Base-by-base conservation (phyloP, 1,140 invertebrate species). In the Nasonia vitripennis region DNA sequence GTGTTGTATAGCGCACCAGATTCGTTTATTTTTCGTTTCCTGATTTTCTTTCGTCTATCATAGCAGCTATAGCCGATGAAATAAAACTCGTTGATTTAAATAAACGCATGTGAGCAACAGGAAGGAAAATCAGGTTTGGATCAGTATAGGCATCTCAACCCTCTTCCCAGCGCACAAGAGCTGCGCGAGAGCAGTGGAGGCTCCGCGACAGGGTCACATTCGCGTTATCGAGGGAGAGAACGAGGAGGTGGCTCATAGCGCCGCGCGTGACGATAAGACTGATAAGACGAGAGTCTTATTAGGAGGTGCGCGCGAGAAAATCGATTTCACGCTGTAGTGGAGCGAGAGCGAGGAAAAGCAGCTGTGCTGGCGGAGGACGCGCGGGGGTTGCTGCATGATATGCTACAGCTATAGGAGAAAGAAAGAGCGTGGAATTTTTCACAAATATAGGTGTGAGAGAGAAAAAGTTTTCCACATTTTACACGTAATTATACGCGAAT, bases 151-250 rank as follows among this genome's bases (percentile, higher is more conserved):
- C 2, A 10, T 45, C 41, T 41, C 74, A 20, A 78, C 7, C 75
- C 75, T 78, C 23, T 17, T 51, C 41, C 10, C 41, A 27, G 45
- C 2, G 4, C 34, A 41, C n/a, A 20, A 17, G 34, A 41, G 11
- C 34, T 37, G 68, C 9, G 23, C 0, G 10, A 17, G 23, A 31
- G 31, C 9, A 20, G 73, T 31, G 17, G 31, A 4, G 12, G 34
- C 37, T 37, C 55, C 82, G 74, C 70, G 82, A 77, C 82, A 6
- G 34, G 82, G 14, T 83, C 82, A 23, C 82, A 70, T 83, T 83
- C 31, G 41, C 34, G 55, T 78, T 78, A 83, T 77, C 82, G 74
- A 27, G 12, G 27, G 6, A 34, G 2, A 17, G 31, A 37, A 14
- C 79, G 41, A 55, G 81, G 41, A 55, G 81, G 71, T 37, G 41